Evolutionary conservation across 2,888 invertebrate genomes (phyloP), one percentile per base, ranked within the genome.

Genomic region (Melieria omissa): DNA sequence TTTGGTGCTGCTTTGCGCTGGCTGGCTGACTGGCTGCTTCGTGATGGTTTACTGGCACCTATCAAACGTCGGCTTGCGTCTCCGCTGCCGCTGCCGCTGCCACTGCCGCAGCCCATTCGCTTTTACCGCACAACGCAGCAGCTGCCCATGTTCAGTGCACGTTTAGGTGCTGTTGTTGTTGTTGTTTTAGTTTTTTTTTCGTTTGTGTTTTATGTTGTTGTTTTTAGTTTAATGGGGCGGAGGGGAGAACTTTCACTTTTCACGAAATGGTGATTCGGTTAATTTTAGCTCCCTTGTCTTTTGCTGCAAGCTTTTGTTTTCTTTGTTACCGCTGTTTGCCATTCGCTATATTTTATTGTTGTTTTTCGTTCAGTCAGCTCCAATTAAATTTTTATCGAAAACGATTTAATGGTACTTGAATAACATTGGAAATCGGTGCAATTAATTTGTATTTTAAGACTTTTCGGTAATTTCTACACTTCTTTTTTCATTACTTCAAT

Each of bases 171-270:
- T 29, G 29, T 29, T 29, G 16, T 16, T 16, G 29, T 29, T 29
- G 29, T 29, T 29, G 29, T 29, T 29, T 29, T 29, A 29, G 29
- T 29, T 29, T 29, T 29, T 29, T 29, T 29, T 29, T 29, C 29
- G 29, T 29, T 29, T 29, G 29, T 29, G 29, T 29, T 16, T 16
- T 16, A 16, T 16, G 16, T 16, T 16, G 16, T 16, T 16, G 16
- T 16, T 29, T 29, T 29, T 29, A 29, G 3, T 29, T 29, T 2
- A 29, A 29, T 29, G 29, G 73, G 73, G 73, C 70, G 57, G 54
- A 47, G 70, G 74, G 72, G 68, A 80, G 77, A 81, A 85, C 84
- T 84, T 84, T 84, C 84, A 84, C 84, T 82, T 82, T 82, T 82
- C 79, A 80, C 79, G 79, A 83, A 82, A 80, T 80, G 66, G 41